These are phyloP conservation scores for Rhyacophila brunnea DNA, from an alignment of 1,140 invertebrate species.

Conservation along the genomic window DNA sequence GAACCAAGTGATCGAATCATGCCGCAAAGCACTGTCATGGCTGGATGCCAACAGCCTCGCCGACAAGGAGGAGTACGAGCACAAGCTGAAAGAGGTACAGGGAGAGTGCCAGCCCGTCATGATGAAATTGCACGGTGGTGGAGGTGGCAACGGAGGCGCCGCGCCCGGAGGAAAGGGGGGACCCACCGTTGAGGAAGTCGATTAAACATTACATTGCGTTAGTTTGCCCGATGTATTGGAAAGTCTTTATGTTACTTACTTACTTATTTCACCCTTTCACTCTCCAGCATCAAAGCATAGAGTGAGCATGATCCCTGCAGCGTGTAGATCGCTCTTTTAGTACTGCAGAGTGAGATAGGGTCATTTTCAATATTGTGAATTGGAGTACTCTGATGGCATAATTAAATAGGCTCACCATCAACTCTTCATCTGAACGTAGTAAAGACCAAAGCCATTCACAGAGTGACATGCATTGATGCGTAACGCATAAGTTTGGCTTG, in stretches of 20 bases:
- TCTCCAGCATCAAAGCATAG: not conserved
- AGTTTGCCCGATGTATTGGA: too few species aligned
- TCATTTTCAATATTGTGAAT: too few species aligned
- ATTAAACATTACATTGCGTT: slow-evolving; percentile 43
- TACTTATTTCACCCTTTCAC: not conserved
- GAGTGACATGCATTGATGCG: too few species aligned
- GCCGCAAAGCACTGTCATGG: slow-evolving; percentile 58
- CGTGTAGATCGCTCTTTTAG: too few species aligned
- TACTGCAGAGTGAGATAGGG: too few species aligned
- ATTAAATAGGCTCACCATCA: too few species aligned
- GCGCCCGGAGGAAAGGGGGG: slow-evolving; percentile 47
- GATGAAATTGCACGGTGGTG: slow-evolving; percentile 70
- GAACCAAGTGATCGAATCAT: slow-evolving; percentile 58
- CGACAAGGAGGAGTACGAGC: slow-evolving; percentile 74
- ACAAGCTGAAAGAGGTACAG: slow-evolving; percentile 71
- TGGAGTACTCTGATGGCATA: too few species aligned
- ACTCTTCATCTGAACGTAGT: too few species aligned
- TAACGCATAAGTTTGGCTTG: too few species aligned
- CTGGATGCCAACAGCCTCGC: slow-evolving; percentile 65
- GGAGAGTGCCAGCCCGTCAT: slow-evolving; percentile 71
- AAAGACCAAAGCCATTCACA: too few species aligned
- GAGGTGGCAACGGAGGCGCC: slow-evolving; percentile 38
- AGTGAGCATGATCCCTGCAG: too few species aligned
- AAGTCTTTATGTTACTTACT: not conserved
- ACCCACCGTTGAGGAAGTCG: slow-evolving; percentile 70